phyloP scores from a whole-genome alignment of 2,113 vertebrate genomes.

The Brachyistius frenatus region DNA sequence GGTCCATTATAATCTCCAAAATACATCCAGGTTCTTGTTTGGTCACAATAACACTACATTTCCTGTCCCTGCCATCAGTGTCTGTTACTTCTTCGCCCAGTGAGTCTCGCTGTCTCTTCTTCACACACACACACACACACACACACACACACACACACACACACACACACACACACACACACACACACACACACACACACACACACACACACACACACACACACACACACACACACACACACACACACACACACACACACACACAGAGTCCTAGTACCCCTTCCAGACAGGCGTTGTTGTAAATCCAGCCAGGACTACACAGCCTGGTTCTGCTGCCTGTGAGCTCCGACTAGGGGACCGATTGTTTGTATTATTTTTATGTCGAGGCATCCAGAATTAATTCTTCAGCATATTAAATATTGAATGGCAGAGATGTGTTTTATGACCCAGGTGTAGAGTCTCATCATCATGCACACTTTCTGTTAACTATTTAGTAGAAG shows the following conservation, averaged over 20 bases:
- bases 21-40: conserved; percentile 12
- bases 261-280: conserved; percentile 33
- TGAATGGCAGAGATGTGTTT: conserved; percentile 3
- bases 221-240: too few species aligned
- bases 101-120: neutral
- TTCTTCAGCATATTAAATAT: neutral
- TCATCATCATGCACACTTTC: neutral
- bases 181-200: neutral
- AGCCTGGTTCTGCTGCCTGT: conserved; percentile 10
- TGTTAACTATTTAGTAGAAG: neutral
- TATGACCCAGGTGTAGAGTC: neutral
- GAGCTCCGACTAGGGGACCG: conserved; percentile 29
- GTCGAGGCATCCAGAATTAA: conserved; percentile 1
- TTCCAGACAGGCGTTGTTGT: conserved; percentile 37
- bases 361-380: conserved; percentile 35
- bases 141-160: too few species aligned
- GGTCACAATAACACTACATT: conserved; percentile 7
- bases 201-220: too few species aligned
- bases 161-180: neutral
- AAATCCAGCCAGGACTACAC: conserved; percentile 30
- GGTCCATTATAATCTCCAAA: conserved; percentile 27
- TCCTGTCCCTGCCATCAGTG: conserved; percentile 7
- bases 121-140: neutral
- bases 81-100: conserved; percentile 5
- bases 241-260: neutral